Evolutionary conservation across 2,888 invertebrate species (phyloP).

Genomic region (Rhaphigaster nebulosa): DNA sequence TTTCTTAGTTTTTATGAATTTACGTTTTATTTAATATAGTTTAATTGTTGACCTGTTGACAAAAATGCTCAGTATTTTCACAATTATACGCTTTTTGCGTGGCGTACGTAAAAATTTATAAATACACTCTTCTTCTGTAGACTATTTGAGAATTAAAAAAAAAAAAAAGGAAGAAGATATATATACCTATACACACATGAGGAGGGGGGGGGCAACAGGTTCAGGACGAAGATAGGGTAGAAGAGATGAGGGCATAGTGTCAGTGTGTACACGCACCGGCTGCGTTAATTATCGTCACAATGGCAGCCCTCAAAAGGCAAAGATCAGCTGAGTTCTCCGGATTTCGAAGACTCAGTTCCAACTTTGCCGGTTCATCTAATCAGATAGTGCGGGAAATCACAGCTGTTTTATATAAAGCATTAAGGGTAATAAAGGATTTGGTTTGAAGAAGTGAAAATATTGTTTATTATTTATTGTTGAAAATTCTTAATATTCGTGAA

Average conservation of each 20-base stretch:
- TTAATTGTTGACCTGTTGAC: neutral
- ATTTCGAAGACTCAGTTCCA: neutral
- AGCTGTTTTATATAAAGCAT: neutral
- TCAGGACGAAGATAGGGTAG: neutral
- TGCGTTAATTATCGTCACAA: conserved; percentile 25
- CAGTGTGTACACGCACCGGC: conserved; percentile 14
- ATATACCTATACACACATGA: neutral
- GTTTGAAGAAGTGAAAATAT: neutral
- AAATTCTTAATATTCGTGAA: neutral
- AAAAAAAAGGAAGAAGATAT: neutral
- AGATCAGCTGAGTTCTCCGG: neutral
- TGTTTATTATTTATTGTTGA: neutral
- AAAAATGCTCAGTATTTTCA: neutral
- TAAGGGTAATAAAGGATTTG: neutral
- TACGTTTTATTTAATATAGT: neutral
- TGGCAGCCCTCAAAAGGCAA: conserved; percentile 44
- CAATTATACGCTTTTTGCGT: neutral
- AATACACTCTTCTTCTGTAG: neutral
- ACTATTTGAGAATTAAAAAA: neutral
- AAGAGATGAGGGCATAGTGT: neutral
- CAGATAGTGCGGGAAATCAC: neutral
- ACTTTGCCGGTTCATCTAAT: neutral
- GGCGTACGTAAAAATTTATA: neutral
- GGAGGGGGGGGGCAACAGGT: neutral
- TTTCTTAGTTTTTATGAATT: neutral